Conservation (phyloP, 2,888 invertebrate genomes). For the Apoda limacodes region DNA sequence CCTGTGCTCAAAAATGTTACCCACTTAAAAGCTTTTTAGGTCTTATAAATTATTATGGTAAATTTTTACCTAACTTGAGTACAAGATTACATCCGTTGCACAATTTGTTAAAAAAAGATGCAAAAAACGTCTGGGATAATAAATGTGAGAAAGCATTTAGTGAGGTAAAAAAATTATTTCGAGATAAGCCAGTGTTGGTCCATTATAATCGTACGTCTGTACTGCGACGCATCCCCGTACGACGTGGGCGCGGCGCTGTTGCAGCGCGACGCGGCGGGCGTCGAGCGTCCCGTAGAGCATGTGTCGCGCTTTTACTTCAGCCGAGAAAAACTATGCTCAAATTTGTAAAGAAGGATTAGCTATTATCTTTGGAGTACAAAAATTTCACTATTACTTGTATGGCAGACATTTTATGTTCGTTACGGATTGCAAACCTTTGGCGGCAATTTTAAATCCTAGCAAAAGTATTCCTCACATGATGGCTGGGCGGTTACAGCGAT, state of each 20-base stretch:
- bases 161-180: slow-evolving; percentile 14
- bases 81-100: too few species aligned
- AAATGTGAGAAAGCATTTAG: slow-evolving; percentile 11
- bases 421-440: slow-evolving; percentile 40
- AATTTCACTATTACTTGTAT: slow-evolving; percentile 22
- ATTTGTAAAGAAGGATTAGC: slow-evolving; percentile 23
- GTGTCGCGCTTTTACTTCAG: slow-evolving; percentile 19
- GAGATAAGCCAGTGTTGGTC: slow-evolving; percentile 12
- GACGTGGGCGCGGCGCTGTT: slow-evolving; percentile 19
- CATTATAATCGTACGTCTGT: slow-evolving; percentile 17
- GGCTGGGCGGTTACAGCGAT: slow-evolving; percentile 27
- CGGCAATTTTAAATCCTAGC: slow-evolving; percentile 27
- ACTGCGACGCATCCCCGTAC: slow-evolving; percentile 16
- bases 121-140: too few species aligned
- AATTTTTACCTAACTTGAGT: too few species aligned
- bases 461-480: slow-evolving; percentile 24
- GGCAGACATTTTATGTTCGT: slow-evolving; percentile 24
- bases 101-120: too few species aligned
- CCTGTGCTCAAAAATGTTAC: slow-evolving; percentile 14
- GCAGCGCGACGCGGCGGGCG: slow-evolving; percentile 15
- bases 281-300: slow-evolving; percentile 21
- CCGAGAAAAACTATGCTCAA: slow-evolving; percentile 22
- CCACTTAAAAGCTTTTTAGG: slow-evolving; percentile 13
- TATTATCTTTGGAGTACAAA: slow-evolving; percentile 20
- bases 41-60: too few species aligned